Evolutionary conservation across 37 sponge, comb jelly and placozoan genomes (phyloP).

Genomic region (Dysidea cf. avara): DNA sequence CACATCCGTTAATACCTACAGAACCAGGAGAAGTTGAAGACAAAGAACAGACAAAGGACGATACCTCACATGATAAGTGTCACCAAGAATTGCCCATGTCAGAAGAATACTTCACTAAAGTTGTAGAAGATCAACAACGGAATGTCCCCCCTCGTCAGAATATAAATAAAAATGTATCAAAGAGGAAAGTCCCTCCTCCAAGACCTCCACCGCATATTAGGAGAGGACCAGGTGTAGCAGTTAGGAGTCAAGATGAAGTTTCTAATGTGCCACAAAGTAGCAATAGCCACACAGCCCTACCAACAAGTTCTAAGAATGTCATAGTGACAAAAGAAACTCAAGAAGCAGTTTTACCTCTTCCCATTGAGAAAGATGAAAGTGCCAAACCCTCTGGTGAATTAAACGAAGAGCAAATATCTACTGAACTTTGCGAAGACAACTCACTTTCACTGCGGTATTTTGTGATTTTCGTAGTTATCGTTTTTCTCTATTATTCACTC

Average conservation of each 20-base stretch:
- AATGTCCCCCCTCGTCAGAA: too few species aligned
- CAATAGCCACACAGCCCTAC: too few species aligned
- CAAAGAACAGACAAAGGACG: background rate
- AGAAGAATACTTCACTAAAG: background rate
- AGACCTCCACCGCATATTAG: too few species aligned
- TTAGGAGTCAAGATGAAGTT: too few species aligned
- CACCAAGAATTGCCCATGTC: background rate
- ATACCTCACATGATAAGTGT: background rate
- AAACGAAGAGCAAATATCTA: background rate
- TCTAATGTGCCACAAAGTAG: too few species aligned
- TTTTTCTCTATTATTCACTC: constrained; percentile 66
- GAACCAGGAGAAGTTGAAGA: background rate
- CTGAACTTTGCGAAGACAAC: background rate
- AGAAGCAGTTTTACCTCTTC: background rate
- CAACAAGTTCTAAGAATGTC: too few species aligned
- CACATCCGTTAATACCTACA: background rate
- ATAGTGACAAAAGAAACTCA: too few species aligned
- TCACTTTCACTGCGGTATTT: background rate
- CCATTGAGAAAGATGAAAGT: background rate
- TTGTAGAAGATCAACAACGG: too few species aligned
- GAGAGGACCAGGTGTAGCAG: too few species aligned
- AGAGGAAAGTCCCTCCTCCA: background rate
- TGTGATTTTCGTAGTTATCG: constrained; percentile 4
- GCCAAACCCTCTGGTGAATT: background rate
- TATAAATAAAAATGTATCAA: too few species aligned